Base-by-base conservation (phyloP, 2,797 vertebrate genomes). In the Halcyon chelicuti region DNA sequence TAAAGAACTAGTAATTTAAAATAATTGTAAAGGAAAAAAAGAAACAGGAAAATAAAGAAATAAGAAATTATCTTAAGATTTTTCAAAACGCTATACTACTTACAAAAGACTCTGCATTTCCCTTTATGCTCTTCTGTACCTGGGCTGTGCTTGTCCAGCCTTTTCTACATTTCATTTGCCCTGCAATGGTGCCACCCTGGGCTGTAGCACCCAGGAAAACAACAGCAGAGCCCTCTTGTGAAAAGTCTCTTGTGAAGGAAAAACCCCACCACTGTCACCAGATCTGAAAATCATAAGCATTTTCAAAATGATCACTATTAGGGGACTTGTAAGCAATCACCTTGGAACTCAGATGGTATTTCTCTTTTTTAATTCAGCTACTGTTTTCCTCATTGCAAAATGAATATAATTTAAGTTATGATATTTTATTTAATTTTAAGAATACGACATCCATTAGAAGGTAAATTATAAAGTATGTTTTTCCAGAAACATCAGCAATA, bases 351-450 rank as follows among this genome's bases (percentile, higher is more conserved):
- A 76, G 31, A 33, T 22, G 33, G 5, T 60, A 88, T 87, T 92
- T 86, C 17, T 61, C 22, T 61, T 78, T 80, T 90, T 66, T 3
- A 68, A 47, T 92, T 88, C 51, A 51, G 49, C 44, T 92, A 60
- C 22, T 3, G 4, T 85, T 93, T 91, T 91, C 39, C 39, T 93
- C 31, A 35, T 60, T 70, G 54, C 7, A 57, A 94, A 94, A 61
- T 28, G 5, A 60, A 86, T 62, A 39, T 20, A 74, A 93, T 94
- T 91, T 74, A 72, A 73, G 13, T 80, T 70, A 63, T 3, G 2
- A 15, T 73, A 40, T 79, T 88, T 93, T 81, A 81, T 91, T 94
- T 89, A 73, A 85, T 87, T 88, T 96, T 75, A 92, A 93, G 63
- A 93, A 63, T n/a, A 65, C 25, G 93, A 23, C 29, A 92, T 90